Conservation (phyloP, 64 coral and sea anemone genomes). For the Montipora sp. region DNA sequence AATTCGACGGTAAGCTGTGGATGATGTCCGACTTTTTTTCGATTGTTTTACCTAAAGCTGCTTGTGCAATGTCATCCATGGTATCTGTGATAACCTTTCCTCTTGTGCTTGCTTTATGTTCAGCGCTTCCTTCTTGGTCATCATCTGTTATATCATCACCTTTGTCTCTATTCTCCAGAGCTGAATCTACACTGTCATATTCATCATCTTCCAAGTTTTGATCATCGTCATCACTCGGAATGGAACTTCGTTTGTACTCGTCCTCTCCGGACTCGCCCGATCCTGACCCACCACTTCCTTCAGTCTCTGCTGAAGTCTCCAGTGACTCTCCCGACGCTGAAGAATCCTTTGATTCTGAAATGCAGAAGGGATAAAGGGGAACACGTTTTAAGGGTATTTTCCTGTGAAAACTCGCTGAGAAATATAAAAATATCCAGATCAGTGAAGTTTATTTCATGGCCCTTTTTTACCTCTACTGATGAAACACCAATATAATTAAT, state of each 20-base stretch:
- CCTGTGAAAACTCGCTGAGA: too few species aligned
- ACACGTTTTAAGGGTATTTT: background rate
- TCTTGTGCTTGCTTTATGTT: background rate
- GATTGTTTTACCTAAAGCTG: slow-evolving; percentile 62
- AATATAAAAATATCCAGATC: too few species aligned
- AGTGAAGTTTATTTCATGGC: too few species aligned
- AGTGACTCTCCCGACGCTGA: slow-evolving; percentile 4
- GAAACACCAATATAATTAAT: too few species aligned
- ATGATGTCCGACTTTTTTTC: slow-evolving; percentile 89
- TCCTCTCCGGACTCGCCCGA: slow-evolving; percentile 27
- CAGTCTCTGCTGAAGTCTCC: slow-evolving; percentile 14
- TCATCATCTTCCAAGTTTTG: slow-evolving; percentile 27
- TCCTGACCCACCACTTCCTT: background rate
- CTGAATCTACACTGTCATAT: slow-evolving; percentile 40
- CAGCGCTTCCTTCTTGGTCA: slow-evolving; percentile 28
- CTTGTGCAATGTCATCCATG: slow-evolving; percentile 77
- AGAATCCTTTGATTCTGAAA: slow-evolving; percentile 19
- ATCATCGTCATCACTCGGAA: slow-evolving; percentile 38
- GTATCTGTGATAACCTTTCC: slow-evolving; percentile 75
- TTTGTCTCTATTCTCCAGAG: slow-evolving; percentile 28
- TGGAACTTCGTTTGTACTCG: slow-evolving; percentile 45
- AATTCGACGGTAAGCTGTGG: slow-evolving; percentile 62
- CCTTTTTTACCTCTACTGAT: too few species aligned
- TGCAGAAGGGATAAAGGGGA: background rate
- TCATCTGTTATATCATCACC: slow-evolving; percentile 11